Evolutionary conservation across 2,888 invertebrate species (phyloP), one percentile per base, ranked within the genome.

Genomic region (Maniola hyperantus): DNA sequence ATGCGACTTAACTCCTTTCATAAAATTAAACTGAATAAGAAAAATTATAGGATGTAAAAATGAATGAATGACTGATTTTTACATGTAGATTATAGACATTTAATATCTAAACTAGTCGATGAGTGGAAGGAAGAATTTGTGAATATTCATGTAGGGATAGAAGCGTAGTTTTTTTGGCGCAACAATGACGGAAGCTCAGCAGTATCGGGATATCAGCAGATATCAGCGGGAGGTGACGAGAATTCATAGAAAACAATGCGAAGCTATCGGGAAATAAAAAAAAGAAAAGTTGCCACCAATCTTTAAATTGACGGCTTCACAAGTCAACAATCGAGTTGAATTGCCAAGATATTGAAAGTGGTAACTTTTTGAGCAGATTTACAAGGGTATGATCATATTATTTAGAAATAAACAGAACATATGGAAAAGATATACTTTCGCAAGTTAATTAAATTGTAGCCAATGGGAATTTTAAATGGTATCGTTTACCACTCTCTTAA

Each of bases 401-500:
- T 57, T 20, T 10, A 8, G 15, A 46, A 20, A 34, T 13, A 54
- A 53, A 34, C 20, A 57, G 15, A 36, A 33, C n/a, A 42, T 26
- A 26, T 57, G 36, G 55, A 13, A 55, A 13, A 26, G 42, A 15
- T 48, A 26, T 26, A 20, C 34, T 33, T 15, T 64, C 26, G 26
- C 18, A 51, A 51, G 50, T 13, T 51, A 51, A 33, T 36, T 20
- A 20, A 46, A 36, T 36, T 48, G 66, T 33, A 57, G 60, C 50
- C 34, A 61, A 53, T 63, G 26, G 54, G 63, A 53, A 57, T 64
- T 65, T 63, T 34, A 62, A 55, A 60, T 46, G 57, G 50, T 53
- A 20, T 67, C 53, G 51, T 70, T 73, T 76, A 73, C 77, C 76
- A 74, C 76, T 74, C 74, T 74, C 76, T 68, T 68, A 71, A 46